These are phyloP conservation scores for Petrosia ficiformis DNA, from an alignment of 37 sponge, comb jelly and placozoan genomes.

Conservation along the genomic window DNA sequence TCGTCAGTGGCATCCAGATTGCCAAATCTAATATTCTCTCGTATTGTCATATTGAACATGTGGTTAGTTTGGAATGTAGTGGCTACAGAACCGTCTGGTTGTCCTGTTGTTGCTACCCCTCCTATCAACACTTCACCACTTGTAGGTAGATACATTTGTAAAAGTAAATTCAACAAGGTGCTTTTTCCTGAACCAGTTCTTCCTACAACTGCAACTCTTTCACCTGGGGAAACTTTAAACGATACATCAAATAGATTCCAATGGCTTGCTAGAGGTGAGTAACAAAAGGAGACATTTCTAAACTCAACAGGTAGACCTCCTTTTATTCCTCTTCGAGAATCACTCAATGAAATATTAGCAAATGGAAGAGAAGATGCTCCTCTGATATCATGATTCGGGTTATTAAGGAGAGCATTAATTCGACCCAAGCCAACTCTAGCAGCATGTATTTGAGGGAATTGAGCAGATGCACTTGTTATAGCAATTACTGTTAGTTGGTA, in stretches of 20 bases:
- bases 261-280: constrained; percentile 29
- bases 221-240: constrained; percentile 26
- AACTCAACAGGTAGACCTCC: constrained; percentile 11
- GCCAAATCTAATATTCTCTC: constrained; percentile 53
- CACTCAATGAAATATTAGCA: not conserved
- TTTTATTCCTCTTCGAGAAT: not conserved
- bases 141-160: constrained; percentile 44
- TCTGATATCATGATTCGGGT: not conserved
- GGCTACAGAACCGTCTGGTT: constrained; percentile 1
- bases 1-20: constrained; percentile 24
- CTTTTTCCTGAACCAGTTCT: constrained; percentile 69
- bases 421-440: constrained; percentile 25
- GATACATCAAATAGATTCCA: constrained; percentile 64
- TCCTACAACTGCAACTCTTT: constrained; percentile 61
- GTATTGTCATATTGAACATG: constrained; percentile 46
- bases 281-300: constrained; percentile 41
- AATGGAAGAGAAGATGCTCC: not conserved
- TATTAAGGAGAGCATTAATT: constrained; percentile 29
- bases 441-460: constrained; percentile 22
- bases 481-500: constrained; percentile 4
- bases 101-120: constrained; percentile 1
- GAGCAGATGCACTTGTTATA: constrained; percentile 12
- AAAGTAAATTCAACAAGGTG: constrained; percentile 51
- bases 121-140: constrained; percentile 34
- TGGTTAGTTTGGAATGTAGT: constrained; percentile 41